These are phyloP conservation scores for Andrena bucephala DNA, from an alignment of 2,888 invertebrate genomes.

Conservation along the genomic window DNA sequence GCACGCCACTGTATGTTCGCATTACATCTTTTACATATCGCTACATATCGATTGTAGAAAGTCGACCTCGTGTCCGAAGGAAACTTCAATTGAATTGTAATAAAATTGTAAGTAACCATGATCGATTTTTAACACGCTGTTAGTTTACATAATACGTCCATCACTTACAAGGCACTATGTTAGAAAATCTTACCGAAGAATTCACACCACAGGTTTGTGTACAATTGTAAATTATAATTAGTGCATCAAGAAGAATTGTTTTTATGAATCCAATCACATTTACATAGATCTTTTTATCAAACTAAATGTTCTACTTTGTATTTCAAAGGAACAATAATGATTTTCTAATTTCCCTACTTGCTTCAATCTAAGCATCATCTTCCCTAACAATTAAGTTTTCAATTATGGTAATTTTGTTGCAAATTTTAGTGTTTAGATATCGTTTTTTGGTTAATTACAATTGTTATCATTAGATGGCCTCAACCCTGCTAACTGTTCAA, in stretches of 20 bases:
- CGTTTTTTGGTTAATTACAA: too few species aligned
- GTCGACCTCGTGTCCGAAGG: not conserved
- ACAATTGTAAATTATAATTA: not conserved
- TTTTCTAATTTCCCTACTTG: too few species aligned
- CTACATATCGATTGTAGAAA: constrained; percentile 26
- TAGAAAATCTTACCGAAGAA: not conserved
- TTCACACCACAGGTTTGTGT: constrained; percentile 16
- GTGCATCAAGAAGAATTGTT: too few species aligned
- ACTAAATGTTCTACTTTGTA: too few species aligned
- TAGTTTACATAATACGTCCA: not conserved
- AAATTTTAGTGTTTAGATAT: too few species aligned
- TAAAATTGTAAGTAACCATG: not conserved
- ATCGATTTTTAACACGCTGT: constrained; percentile 2
- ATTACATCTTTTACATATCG: not conserved
- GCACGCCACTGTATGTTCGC: not conserved
- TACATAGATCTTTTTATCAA: not conserved
- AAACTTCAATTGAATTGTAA: constrained; percentile 33
- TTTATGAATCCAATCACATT: too few species aligned
- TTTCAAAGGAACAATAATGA: too few species aligned
- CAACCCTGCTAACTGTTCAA: too few species aligned
- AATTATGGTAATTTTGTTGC: too few species aligned
- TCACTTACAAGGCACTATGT: constrained; percentile 8
- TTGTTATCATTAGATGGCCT: too few species aligned
- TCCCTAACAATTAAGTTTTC: too few species aligned
- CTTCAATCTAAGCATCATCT: too few species aligned